Evolutionary conservation across 2,113 vertebrate genomes (phyloP), one percentile per base, ranked within the genome.

Genomic region (Litocranius walleri): DNA sequence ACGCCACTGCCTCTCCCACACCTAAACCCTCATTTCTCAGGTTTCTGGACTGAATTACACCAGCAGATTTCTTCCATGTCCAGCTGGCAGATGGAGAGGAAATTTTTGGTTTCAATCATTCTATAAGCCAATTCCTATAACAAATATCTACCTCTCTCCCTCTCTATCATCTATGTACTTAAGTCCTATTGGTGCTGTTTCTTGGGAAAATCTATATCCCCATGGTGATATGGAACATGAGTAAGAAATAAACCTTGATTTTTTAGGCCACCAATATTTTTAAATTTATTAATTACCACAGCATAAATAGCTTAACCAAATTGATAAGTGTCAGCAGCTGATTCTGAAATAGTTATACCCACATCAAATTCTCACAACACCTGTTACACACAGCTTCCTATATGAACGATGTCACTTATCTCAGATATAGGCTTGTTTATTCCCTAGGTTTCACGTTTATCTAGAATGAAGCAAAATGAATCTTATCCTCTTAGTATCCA

Each of bases 11-110:
- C 33, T 27, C 40, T 9, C 7, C 6, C n/a, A 48, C 43, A 43
- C 33, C 43, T 0, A 0, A 9, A 6, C 1, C 29, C 14, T 45
- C 33, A 43, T 33, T 77, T 71, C 33, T 90, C 27, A 17, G 29
- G 23, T 8, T 71, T 80, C 23, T 45, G 10, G 15, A 29, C 5
- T 80, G 19, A 27, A 86, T 45, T 64, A 54, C 1, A n/a, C 21
- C 30, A 88, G 19, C 1, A 56, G 29, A 30, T 56, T 56, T 64
- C 7, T 71, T 64, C 3, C 8, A 10, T 80, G 25, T 36, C 48
- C 71, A 56, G 15, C 14, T 45, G 77, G 56, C 21, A 56, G 29
- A 62, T 3, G 45, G 54, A 90, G 62, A 52, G 54, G 29, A 25
- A 7, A 8, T 3, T 77, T 14, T 62, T 45, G 19, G 36, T 56